Base-by-base conservation (phyloP, 2,888 invertebrate species). In the Automeris io region DNA sequence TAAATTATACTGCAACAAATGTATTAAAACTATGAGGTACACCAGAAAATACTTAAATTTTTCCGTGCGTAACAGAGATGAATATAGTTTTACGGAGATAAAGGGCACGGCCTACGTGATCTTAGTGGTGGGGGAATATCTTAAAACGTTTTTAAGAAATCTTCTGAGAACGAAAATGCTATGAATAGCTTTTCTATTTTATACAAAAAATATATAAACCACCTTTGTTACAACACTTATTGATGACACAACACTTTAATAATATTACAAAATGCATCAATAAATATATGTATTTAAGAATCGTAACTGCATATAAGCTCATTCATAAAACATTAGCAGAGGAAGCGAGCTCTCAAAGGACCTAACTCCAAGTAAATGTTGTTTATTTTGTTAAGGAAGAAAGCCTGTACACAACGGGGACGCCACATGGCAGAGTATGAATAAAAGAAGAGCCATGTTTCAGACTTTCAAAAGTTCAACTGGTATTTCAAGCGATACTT, bases 351-450 rank as follows among this genome's bases (percentile, higher is more conserved):
- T 80, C 79, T 82, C 80, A 83, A 82, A 85, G 82, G 78, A 81
- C 70, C 66, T 69, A 75, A 78, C 77, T 83, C 70, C 72, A 72
- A 78, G 82, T 76, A 79, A 79, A 80, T 73, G 79, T 80, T 81
- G 76, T 86, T 86, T 86, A 85, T 83, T 86, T 83, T 79, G 82
- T 83, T 85, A 76, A 57, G 61, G 63, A 81, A 83, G 82, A 85
- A 83, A 83, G 80, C 74, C 66, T 77, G 80, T 71, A 71, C 70
- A 83, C 79, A 75, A 73, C 74, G 68, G 55, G 61, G 74, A 71
- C 74, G 75, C 82, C 85, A 85, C 81, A 85, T 85, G 83, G 83
- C 78, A 76, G 78, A 68, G 55, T 74, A 85, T 85, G 85, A 85
- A 85, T 85, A 85, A 85, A 83, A 83, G 72, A 85, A 72, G 74